Evolutionary conservation across 1,140 invertebrate genomes (phyloP).

Genomic region (Diprion similis): DNA sequence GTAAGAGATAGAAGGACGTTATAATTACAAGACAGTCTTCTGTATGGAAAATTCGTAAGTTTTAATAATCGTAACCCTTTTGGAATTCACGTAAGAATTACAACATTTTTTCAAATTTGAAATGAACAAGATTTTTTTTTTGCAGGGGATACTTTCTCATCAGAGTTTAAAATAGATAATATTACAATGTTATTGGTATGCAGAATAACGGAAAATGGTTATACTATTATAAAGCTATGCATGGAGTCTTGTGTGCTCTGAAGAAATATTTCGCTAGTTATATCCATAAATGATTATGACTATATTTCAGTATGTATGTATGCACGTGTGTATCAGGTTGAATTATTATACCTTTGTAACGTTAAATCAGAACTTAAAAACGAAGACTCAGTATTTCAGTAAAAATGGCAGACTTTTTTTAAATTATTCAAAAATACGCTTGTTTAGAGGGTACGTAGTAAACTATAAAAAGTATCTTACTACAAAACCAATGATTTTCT

Average conservation of each 20-base stretch:
- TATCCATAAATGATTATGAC: too few relatives aligned
- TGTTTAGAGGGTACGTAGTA: constrained; percentile 17
- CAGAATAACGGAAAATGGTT: constrained; percentile 45
- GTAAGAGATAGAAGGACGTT: too few relatives aligned
- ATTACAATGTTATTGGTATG: constrained; percentile 32
- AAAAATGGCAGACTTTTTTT: not conserved
- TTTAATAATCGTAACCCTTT: constrained; percentile 49
- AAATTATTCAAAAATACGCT: constrained; percentile 6
- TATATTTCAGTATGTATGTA: too few relatives aligned
- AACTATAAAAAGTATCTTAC: constrained; percentile 19
- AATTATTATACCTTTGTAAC: too few relatives aligned
- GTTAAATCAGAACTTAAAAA: too few relatives aligned
- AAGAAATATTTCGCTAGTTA: constrained; percentile 23
- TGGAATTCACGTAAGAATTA: constrained; percentile 3
- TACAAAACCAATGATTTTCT: constrained; percentile 12
- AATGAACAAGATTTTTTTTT: not conserved
- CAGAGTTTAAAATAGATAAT: constrained; percentile 15
- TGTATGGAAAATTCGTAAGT: constrained; percentile 55
- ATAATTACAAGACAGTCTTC: constrained; percentile 12
- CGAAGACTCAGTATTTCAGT: too few relatives aligned
- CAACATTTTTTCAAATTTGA: not conserved
- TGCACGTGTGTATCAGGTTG: too few relatives aligned
- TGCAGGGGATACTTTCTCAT: constrained; percentile 36
- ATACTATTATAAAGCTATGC: constrained; percentile 47
- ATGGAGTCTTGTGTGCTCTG: constrained; percentile 47